Base-by-base conservation (phyloP, 2,888 invertebrate genomes). In the Clostera curtula region DNA sequence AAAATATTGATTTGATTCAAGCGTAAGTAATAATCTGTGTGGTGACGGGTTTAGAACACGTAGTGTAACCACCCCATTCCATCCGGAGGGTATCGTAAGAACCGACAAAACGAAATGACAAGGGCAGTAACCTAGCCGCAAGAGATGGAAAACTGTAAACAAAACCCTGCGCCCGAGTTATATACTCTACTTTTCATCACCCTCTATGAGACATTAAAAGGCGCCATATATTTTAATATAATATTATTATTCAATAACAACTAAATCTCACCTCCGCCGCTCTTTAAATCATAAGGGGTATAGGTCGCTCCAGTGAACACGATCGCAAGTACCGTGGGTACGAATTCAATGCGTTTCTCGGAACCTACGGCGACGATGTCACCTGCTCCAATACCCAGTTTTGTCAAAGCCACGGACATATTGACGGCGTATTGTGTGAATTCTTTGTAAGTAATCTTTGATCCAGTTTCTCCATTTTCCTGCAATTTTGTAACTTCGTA, bases 281-380 rank as follows among this genome's bases (percentile, higher is more conserved):
- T 54, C 21, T 57, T 36, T 39, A 66, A 44, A 45, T 68, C 62
- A 45, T 60, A 59, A 27, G 67, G 60, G 13, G 68, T 70, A 42
- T 63, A 71, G 10, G 62, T 56, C 25, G 73, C 73, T 12, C 75
- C 74, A 4, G 68, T 55, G 35, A 71, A 84, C 42, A 87, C 68
- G 12, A 85, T 73, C 7, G 84, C 87, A 24, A 87, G 66, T 11
- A 85, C 60, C 7, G 85, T 74, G 22, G 86, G 63, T 24, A 80
- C 54, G 51, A 85, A 88, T 47, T 86, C 85, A 28, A 85, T 56
- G 43, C 86, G 76, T 63, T 88, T 89, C 59, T 88, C 89, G 26
- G 86, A 83, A 27, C 86, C 88, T 29, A 89, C 60, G 10, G 86
- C 87, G 32, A 89, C 72, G 11, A 73, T 65, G 41, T 88, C 88